Base-by-base conservation (phyloP, 2,888 invertebrate species). In the Axea sp. region DNA sequence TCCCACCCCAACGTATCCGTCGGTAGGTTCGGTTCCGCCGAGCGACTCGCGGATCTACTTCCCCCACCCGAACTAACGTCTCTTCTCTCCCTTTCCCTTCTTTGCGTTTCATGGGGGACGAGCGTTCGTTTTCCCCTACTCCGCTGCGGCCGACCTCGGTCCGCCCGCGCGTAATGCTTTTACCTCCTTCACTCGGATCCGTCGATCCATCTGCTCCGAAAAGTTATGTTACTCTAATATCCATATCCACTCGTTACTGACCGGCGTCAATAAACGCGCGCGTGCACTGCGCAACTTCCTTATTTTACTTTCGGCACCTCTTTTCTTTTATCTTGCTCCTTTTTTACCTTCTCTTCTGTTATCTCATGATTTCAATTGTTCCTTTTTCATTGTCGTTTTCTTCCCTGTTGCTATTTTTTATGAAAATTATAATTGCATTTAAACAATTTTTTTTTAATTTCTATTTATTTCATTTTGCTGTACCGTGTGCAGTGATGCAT, bases 141-240 rank as follows among this genome's bases (percentile, higher is more conserved):
- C n/a, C 30, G 30, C 1, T 4, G 19, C 49, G 68, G 62, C 19
- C 73, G 74, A 59, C 64, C 75, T 74, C 67, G 62, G 51, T 57
- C 59, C 65, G 64, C 47, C 47, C 67, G 67, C 62, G 57, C 60
- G 41, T 30, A 62, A 26, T 51, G 39, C 72, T 51, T 67, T 55
- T 75, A 74, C 75, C 75, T 78, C 74, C 73, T 73, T 72, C 71
- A 33, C 59, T 49, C 33, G 35, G 47, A 45, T 64, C 60, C 59
- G 49, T 51, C 53, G 65, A 41, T 43, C 24, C 59, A 41, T 64
- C 73, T 62, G 35, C 68, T 49, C 62, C 73, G 41, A 60, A 65
- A 65, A 53, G 51, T 73, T 62, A 67, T 73, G 73, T 60, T 73
- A 37, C 67, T 73, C 73, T 73, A 73, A 73, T 73, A 73, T 62